phyloP scores from a whole-genome alignment of 2,888 invertebrate species.

The Heliconius hortense region DNA sequence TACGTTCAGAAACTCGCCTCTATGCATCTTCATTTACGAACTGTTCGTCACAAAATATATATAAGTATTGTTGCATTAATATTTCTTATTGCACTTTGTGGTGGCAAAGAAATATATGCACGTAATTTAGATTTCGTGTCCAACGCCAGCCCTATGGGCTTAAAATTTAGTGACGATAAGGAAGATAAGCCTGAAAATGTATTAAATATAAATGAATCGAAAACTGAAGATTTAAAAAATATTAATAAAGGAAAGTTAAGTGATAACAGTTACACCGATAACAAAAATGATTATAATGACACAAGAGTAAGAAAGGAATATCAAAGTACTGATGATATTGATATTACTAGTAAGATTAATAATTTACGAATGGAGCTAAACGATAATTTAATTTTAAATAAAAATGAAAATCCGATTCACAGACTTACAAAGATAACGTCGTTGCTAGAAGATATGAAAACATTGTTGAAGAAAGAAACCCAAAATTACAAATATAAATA shows the following conservation, averaged over 20 bases:
- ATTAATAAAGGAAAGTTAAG: neutral
- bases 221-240: neutral
- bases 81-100: neutral
- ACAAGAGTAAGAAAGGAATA: neutral
- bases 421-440: conserved; percentile 11
- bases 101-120: neutral
- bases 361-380: neutral
- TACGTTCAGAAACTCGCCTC: conserved; percentile 1
- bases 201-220: neutral
- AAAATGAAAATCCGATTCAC: neutral
- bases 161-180: neutral
- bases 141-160: neutral
- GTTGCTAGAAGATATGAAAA: conserved; percentile 6
- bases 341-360: neutral
- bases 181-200: neutral
- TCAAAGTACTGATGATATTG: neutral
- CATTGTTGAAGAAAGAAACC: neutral
- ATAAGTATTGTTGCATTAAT: neutral
- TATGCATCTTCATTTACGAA: conserved; percentile 10
- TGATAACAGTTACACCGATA: neutral
- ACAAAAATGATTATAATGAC: neutral
- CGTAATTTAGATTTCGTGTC: conserved; percentile 10
- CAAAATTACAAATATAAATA: neutral
- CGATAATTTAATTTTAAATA: neutral
- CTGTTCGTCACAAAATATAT: neutral